phyloP scores from a whole-genome alignment of 1,140 invertebrate species.

The Sitophilus oryzae region DNA sequence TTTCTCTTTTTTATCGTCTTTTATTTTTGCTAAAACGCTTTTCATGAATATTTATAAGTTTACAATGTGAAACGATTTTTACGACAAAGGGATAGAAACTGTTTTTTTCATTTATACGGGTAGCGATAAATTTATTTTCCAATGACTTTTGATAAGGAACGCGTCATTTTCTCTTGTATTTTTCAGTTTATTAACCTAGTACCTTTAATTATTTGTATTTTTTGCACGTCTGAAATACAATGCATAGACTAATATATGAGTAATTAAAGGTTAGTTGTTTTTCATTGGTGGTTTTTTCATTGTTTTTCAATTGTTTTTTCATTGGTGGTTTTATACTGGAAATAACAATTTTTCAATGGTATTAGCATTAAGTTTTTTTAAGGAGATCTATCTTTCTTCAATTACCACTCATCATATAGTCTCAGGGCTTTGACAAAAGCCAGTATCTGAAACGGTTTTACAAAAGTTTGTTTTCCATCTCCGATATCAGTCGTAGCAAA shows the following conservation, averaged over 20 bases:
- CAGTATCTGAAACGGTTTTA: too few relatives aligned
- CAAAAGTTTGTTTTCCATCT: too few relatives aligned
- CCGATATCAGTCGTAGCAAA: too few relatives aligned
- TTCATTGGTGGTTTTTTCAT: not conserved
- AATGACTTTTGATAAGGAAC: not conserved
- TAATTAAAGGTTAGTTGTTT: not conserved
- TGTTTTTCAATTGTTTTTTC: not conserved
- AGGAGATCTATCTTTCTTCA: too few relatives aligned
- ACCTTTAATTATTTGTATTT: not conserved
- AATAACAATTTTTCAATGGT: not conserved
- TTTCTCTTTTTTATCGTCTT: not conserved
- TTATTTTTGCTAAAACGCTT: not conserved
- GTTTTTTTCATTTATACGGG: not conserved
- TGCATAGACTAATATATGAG: too few relatives aligned
- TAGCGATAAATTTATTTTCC: not conserved
- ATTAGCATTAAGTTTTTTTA: too few relatives aligned
- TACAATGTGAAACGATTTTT: not conserved
- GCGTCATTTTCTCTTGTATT: not conserved
- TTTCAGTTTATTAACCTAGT: not conserved
- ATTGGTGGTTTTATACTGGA: not conserved
- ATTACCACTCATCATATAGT: too few relatives aligned
- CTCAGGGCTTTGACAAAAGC: too few relatives aligned
- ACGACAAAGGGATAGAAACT: not conserved
- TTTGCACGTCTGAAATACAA: not conserved
- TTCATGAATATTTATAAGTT: not conserved